phyloP scores from a whole-genome alignment of 1,140 invertebrate species.

The Eueides isabella region DNA sequence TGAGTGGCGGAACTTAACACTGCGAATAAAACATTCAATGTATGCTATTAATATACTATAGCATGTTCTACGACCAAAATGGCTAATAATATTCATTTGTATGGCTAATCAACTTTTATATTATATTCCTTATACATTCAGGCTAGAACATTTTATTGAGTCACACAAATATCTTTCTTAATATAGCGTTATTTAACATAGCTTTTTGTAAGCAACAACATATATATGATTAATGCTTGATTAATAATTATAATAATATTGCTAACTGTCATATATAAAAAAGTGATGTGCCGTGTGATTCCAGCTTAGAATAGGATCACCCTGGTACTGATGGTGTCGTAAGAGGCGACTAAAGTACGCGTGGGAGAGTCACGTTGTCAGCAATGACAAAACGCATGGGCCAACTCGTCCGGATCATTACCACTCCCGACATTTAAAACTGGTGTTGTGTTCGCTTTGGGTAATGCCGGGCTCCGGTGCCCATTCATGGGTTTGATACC shows the following conservation, averaged over 20 bases:
- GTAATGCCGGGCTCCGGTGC: too few species aligned
- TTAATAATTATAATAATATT: neutral
- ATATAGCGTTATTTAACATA: conserved; percentile 31
- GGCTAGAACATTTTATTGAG: conserved; percentile 33
- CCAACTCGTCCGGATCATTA: too few species aligned
- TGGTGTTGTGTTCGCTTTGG: too few species aligned
- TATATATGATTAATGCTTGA: neutral
- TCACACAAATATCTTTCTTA: conserved; percentile 32
- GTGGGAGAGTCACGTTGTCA: too few species aligned
- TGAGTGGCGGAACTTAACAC: too few species aligned
- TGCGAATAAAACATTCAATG: neutral
- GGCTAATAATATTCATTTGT: conserved; percentile 5
- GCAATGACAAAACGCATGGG: too few species aligned
- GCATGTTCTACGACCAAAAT: conserved; percentile 21
- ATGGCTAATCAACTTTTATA: conserved; percentile 28
- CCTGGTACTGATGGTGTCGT: too few species aligned
- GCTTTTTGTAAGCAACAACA: conserved; percentile 19
- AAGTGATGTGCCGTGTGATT: too few species aligned
- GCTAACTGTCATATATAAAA: neutral
- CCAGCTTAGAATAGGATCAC: too few species aligned
- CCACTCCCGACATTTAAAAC: too few species aligned
- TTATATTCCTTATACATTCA: conserved; percentile 29
- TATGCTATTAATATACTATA: neutral
- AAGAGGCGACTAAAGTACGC: too few species aligned
- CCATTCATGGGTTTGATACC: too few species aligned